Evolutionary conservation across 2,888 invertebrate species (phyloP).

Genomic region (Athalia cordata): DNA sequence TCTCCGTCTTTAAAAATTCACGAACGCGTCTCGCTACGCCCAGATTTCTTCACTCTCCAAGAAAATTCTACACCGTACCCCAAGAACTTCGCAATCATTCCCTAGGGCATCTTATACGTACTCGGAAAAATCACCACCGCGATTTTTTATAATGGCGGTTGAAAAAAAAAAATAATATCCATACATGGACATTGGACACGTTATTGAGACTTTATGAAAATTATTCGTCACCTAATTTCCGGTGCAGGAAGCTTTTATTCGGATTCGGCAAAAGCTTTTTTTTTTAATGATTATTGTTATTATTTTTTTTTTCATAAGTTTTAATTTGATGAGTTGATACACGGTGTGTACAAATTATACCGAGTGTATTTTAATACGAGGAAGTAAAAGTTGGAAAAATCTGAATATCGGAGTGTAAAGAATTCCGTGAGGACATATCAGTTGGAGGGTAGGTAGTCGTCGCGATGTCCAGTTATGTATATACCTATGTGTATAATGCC

Average conservation of each 20-base stretch:
- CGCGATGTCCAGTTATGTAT: background rate
- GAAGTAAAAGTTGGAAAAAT: no score
- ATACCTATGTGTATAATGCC: background rate
- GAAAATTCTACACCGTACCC: background rate
- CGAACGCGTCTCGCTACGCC: background rate
- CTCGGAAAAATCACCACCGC: background rate
- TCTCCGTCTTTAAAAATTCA: conserved; percentile 18
- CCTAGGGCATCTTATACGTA: background rate
- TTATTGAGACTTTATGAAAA: no score
- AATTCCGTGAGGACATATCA: conserved; percentile 11
- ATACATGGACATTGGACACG: background rate
- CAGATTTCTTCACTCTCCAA: background rate
- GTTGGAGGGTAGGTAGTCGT: no score
- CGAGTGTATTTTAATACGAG: no score
- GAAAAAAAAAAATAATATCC: background rate
- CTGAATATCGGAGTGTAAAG: background rate
- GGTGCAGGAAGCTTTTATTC: conserved; percentile 11
- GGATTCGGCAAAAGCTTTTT: background rate
- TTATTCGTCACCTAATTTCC: conserved; percentile 4
- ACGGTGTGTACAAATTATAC: no score
- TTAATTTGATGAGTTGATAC: no score
- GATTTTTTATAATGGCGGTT: background rate
- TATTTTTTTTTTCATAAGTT: no score
- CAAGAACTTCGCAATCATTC: background rate
- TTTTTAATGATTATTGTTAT: no score